phyloP scores from a whole-genome alignment of 1,140 invertebrate genomes.

The Drosophila ananassae region DNA sequence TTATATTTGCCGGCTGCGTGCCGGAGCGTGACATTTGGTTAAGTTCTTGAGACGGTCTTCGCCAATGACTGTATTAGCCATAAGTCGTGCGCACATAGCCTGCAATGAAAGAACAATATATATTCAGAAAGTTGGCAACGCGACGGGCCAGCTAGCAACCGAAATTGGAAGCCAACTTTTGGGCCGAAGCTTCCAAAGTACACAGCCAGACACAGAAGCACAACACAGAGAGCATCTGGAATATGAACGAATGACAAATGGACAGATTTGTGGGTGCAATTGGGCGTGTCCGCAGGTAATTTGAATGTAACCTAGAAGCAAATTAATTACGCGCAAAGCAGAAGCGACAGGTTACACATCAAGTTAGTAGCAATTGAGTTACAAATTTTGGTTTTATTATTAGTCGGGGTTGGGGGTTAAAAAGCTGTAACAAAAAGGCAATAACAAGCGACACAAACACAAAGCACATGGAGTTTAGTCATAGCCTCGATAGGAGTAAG shows the following conservation, averaged over 20 bases:
- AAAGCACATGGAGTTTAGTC: constrained; percentile 43
- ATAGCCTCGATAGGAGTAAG: constrained; percentile 63
- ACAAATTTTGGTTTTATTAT: constrained; percentile 35
- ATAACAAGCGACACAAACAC: constrained; percentile 21
- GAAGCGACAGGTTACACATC: constrained; percentile 37
- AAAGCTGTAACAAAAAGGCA: constrained; percentile 34
- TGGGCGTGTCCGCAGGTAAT: constrained; percentile 62
- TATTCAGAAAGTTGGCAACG: constrained; percentile 47
- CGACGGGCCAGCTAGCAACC: not conserved
- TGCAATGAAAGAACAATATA: constrained; percentile 28
- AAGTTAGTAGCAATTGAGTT: constrained; percentile 37
- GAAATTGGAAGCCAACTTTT: constrained; percentile 44
- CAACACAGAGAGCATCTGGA: constrained; percentile 36
- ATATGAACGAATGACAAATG: constrained; percentile 48
- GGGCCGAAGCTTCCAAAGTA: constrained; percentile 10
- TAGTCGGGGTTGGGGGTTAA: not conserved
- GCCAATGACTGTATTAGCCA: constrained; percentile 37
- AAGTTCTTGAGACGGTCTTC: constrained; percentile 23
- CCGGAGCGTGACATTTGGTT: constrained; percentile 47
- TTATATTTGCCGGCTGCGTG: constrained; percentile 30
- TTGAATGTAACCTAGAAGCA: constrained; percentile 44
- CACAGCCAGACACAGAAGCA: not conserved
- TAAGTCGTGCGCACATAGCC: constrained; percentile 58
- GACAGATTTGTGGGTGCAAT: constrained; percentile 66
- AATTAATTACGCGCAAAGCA: constrained; percentile 48